phyloP scores from a whole-genome alignment of 2,888 invertebrate species.

The Tetragonisca angustula region DNA sequence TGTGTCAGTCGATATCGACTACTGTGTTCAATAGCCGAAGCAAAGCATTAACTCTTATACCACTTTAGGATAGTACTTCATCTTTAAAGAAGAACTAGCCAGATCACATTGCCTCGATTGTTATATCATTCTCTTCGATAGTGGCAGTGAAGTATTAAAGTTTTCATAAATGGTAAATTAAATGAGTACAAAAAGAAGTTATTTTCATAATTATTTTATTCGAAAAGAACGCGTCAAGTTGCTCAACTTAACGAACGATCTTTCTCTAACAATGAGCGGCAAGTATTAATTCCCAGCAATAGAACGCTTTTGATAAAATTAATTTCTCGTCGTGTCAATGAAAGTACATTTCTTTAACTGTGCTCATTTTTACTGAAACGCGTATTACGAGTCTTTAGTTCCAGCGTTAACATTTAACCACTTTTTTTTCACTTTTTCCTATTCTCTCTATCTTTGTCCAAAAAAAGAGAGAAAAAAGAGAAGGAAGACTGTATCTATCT shows the following conservation, averaged over 20 bases:
- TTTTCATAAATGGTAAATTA: too few relatives aligned
- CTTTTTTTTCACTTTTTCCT: neutral
- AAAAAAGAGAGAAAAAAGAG: neutral
- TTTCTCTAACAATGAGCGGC: too few relatives aligned
- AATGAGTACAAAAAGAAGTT: too few relatives aligned
- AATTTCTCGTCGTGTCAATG: too few relatives aligned
- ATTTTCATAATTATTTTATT: too few relatives aligned
- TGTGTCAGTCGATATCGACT: slow-evolving; percentile 3
- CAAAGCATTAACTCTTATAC: slow-evolving; percentile 10
- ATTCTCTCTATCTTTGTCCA: neutral
- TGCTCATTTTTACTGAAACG: neutral
- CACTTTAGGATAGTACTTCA: neutral
- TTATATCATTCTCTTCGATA: too few relatives aligned
- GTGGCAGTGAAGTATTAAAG: neutral
- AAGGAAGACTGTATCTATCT: neutral
- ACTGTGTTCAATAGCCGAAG: neutral
- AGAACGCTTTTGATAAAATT: neutral
- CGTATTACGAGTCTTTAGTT: neutral
- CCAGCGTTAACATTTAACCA: neutral
- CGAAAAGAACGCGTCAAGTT: too few relatives aligned
- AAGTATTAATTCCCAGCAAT: too few relatives aligned
- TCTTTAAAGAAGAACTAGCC: neutral
- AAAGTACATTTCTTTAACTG: neutral
- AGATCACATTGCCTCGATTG: neutral
- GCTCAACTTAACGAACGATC: too few relatives aligned